Evolutionary conservation across 2,888 invertebrate genomes (phyloP), one percentile per base, ranked within the genome.

Genomic region (Pantelozetes paolii): DNA sequence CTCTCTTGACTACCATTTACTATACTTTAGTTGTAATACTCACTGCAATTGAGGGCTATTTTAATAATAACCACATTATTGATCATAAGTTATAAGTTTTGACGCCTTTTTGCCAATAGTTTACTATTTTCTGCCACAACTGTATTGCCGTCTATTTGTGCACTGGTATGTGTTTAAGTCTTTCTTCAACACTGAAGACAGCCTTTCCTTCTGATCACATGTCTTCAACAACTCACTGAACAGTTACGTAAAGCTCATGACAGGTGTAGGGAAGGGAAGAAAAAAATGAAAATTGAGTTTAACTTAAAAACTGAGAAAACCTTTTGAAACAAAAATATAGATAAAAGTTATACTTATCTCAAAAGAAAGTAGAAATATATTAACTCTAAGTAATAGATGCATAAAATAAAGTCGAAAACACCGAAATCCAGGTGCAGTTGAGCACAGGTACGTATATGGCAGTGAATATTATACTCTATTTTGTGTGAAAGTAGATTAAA

Each of bases 31-130:
- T 67, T 40, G 32, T 67, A 23, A 40, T 40, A 50, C 50, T 50
- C 50, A 67, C 67, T 9, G 67, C 23, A 67, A 67, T 36, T 67
- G 40, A 23, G 42, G 67, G 40, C 67, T 36, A n/a, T 42, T 67
- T 67, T 62, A 62, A 62, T 67, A 67, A 67, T 18, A 28, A 67
- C 67, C 67, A 67, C 67, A 67, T 67, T 67, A 67, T 67, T 67
- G 67, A 67, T 67, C 67, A 67, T 67, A 67, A 67, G 20, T 67
- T 40, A 42, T 67, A 67, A 20, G n/a, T 40, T 40, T 40, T 67
- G 67, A 20, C 67, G 32, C n/a, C 59, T 32, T 26, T 59, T 18
- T 5, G 20, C 57, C 20, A 5, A 57, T 26, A 20, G 2, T 23
- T 57, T 23, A 26, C 57, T n/a, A n/a, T n/a, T 57, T 40, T 20